Evolutionary conservation across 1,140 invertebrate genomes (phyloP).

Genomic region (Aphidius ervi): DNA sequence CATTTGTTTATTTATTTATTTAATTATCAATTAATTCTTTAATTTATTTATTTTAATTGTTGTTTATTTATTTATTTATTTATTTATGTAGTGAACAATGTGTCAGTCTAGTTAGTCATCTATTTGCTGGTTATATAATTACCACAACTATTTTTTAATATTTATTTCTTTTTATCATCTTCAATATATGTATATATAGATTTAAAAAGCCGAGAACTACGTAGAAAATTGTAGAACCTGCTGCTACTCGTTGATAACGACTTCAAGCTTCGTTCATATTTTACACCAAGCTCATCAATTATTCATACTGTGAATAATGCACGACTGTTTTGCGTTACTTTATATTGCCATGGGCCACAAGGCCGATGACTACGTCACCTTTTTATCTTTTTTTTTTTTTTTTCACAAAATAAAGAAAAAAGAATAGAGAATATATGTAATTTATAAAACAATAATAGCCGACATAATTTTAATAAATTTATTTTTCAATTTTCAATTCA

Average conservation of each 20-base stretch:
- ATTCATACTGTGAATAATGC: slow-evolving; percentile 52
- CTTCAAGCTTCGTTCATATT: slow-evolving; percentile 47
- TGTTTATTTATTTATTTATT: too few relatives aligned
- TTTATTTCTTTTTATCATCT: background rate
- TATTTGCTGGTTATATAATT: background rate
- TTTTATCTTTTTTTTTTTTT: slow-evolving; percentile 8
- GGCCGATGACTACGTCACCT: background rate
- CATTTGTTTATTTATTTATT: too few relatives aligned
- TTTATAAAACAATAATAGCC: too few relatives aligned
- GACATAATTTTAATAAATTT: too few relatives aligned
- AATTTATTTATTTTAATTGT: too few relatives aligned
- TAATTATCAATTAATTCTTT: too few relatives aligned
- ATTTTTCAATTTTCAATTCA: too few relatives aligned
- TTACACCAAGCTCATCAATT: slow-evolving; percentile 50
- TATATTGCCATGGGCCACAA: slow-evolving; percentile 29
- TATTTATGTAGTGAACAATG: too few relatives aligned
- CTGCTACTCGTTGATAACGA: slow-evolving; percentile 48
- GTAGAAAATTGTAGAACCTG: slow-evolving; percentile 16
- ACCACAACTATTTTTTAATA: background rate
- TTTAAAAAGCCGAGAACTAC: background rate
- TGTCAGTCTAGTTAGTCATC: too few relatives aligned
- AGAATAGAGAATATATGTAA: too few relatives aligned
- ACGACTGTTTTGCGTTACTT: slow-evolving; percentile 48
- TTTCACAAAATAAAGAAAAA: background rate
- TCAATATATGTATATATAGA: background rate